Percentiles rank a stretch among this genome's conserved stretches.
Evolutionary conservation across 2,113 vertebrate genomes (phyloP).

Genomic region (Anas platyrhynchos): DNA sequence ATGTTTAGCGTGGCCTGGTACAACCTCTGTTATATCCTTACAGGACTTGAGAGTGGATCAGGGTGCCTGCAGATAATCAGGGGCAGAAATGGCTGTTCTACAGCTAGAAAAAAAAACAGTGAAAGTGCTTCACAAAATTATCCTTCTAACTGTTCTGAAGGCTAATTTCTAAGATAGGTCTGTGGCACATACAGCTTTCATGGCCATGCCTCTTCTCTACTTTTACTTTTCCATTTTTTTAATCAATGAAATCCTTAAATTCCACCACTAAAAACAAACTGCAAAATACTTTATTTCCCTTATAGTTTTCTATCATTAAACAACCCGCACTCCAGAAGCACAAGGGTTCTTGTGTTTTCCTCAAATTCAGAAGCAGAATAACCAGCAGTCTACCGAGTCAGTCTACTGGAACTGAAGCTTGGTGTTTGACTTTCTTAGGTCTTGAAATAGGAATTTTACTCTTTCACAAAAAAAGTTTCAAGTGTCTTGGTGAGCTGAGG

Average conservation of each 20-base stretch:
- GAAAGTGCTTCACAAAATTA: not conserved
- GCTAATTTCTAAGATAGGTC: not conserved
- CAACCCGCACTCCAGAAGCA: not conserved
- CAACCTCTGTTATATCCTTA: not conserved
- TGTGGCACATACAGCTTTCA: not conserved
- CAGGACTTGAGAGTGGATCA: not conserved
- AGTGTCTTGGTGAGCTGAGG: not conserved
- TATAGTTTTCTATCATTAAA: not conserved
- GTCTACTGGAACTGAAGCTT: not conserved
- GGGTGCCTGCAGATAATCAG: not conserved
- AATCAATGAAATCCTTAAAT: not conserved
- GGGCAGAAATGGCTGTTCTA: not conserved
- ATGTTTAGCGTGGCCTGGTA: not conserved
- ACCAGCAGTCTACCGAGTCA: fast-evolving
- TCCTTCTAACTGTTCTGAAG: not conserved
- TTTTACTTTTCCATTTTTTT: not conserved
- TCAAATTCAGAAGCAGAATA: not conserved
- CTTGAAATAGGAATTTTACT: not conserved
- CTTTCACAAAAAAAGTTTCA: not conserved
- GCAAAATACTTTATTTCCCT: not conserved
- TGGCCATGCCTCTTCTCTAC: not conserved
- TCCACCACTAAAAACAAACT: not conserved
- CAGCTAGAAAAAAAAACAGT: not conserved
- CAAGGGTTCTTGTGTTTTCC: not conserved
- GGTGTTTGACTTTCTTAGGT: not conserved